Percentiles rank a stretch among this genome's conserved stretches.
Evolutionary conservation across 2,888 invertebrate species (phyloP).

Genomic region (Atethmia centrago): DNA sequence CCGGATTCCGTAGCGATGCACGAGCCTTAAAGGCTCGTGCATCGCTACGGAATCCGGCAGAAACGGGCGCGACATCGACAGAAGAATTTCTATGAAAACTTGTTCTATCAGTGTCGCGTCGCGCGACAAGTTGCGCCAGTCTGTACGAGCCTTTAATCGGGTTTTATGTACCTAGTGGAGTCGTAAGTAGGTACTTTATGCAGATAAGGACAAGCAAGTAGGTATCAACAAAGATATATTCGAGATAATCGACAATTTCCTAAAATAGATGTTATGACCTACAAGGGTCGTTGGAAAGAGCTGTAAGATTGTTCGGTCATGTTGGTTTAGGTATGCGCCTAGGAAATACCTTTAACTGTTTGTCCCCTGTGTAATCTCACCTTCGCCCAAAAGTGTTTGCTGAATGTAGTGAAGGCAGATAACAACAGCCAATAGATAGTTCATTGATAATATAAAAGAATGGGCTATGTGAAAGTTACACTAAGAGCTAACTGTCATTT

Average conservation of each 20-base stretch:
- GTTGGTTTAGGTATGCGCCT: background rate
- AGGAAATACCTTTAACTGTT: conserved; percentile 6
- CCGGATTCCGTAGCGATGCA: no score
- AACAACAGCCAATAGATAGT: background rate
- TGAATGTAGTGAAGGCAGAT: background rate
- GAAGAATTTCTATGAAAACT: no score
- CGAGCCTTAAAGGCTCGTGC: no score
- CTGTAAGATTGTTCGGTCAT: background rate
- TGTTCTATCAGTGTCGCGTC: no score
- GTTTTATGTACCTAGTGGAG: background rate
- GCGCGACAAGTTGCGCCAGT: no score
- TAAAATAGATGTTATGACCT: conserved; percentile 23
- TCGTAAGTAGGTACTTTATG: conserved; percentile 9
- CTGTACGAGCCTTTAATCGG: no score
- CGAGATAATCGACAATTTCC: conserved; percentile 4
- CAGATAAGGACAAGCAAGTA: conserved; percentile 18
- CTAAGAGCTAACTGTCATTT: background rate
- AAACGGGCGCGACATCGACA: no score
- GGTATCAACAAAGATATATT: conserved; percentile 16
- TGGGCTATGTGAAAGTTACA: background rate
- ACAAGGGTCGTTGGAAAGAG: background rate
- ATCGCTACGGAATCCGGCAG: no score
- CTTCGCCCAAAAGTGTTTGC: background rate
- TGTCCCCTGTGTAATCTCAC: background rate
- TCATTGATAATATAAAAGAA: background rate